These are phyloP conservation scores for Mimachlamys varia DNA, from an alignment of 2,888 invertebrate species.

Conservation along the genomic window DNA sequence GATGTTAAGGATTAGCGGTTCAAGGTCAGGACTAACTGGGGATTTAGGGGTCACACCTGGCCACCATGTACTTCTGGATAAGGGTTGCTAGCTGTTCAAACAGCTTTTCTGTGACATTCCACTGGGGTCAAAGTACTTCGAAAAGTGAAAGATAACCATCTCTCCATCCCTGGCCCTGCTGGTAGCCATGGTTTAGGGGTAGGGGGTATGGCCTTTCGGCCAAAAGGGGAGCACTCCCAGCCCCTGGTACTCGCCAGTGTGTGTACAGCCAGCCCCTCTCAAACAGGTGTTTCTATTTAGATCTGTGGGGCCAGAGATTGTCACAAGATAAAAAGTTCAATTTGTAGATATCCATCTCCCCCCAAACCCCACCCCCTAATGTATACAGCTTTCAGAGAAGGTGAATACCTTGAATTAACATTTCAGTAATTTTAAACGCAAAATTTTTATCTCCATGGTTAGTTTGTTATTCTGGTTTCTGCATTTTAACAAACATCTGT, in stretches of 20 bases:
- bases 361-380: background rate
- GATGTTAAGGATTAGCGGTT: background rate
- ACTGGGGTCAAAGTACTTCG: background rate
- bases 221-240: background rate
- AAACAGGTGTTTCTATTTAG: slow-evolving; percentile 11
- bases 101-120: background rate
- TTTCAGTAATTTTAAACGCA: background rate
- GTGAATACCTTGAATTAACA: background rate
- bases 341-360: slow-evolving; percentile 14
- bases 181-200: background rate
- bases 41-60: background rate
- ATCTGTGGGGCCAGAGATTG: background rate
- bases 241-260: background rate
- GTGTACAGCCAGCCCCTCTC: background rate
- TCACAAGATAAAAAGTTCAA: slow-evolving; percentile 33
- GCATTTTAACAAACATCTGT: background rate
- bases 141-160: background rate
- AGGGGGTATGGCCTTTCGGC: slow-evolving; percentile 25
- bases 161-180: background rate
- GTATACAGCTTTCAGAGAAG: background rate
- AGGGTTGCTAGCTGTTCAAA: background rate
- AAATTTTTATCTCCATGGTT: background rate
- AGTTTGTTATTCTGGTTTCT: background rate
- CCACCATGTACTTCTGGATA: background rate
- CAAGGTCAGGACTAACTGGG: background rate